A percentile compares a stretch with the other conserved stretches of the same genome.
phyloP scores from a whole-genome alignment of 2,888 invertebrate species.

The Xiphydria camelus region DNA sequence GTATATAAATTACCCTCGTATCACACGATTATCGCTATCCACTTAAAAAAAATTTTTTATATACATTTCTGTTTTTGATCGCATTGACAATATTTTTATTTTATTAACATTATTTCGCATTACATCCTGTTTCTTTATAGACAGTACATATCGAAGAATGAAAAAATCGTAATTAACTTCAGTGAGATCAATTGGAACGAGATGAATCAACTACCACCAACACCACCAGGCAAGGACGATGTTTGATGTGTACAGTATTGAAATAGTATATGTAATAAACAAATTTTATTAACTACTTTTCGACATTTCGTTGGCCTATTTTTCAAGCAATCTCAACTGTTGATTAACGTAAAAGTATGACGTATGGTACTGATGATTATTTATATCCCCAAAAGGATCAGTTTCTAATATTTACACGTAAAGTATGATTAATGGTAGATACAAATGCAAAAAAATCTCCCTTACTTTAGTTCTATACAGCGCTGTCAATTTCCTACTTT shows the following conservation, averaged over 20 bases:
- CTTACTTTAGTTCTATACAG: constrained; percentile 4
- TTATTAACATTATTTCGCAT: constrained; percentile 10
- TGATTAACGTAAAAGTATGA: too few species aligned
- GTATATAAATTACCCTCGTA: too few species aligned
- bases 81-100: too few species aligned
- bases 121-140: constrained; percentile 60
- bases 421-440: constrained; percentile 29
- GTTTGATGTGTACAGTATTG: constrained; percentile 1
- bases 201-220: constrained; percentile 58
- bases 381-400: constrained; percentile 13
- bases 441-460: constrained; percentile 25
- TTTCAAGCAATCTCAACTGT: too few species aligned
- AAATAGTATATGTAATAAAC: constrained; percentile 12
- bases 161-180: constrained; percentile 72
- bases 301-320: too few species aligned
- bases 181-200: constrained; percentile 64
- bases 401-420: constrained; percentile 29
- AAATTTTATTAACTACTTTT: constrained; percentile 9
- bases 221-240: too few species aligned
- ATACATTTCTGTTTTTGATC: too few species aligned
- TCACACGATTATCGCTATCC: too few species aligned
- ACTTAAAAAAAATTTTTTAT: too few species aligned
- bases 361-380: constrained; percentile 10
- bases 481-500: background rate
- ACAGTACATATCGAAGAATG: constrained; percentile 66